Percentiles rank a stretch among this genome's conserved stretches.
Evolutionary conservation across 2,888 invertebrate species (phyloP).

Genomic region (Lithophane ornitopus): DNA sequence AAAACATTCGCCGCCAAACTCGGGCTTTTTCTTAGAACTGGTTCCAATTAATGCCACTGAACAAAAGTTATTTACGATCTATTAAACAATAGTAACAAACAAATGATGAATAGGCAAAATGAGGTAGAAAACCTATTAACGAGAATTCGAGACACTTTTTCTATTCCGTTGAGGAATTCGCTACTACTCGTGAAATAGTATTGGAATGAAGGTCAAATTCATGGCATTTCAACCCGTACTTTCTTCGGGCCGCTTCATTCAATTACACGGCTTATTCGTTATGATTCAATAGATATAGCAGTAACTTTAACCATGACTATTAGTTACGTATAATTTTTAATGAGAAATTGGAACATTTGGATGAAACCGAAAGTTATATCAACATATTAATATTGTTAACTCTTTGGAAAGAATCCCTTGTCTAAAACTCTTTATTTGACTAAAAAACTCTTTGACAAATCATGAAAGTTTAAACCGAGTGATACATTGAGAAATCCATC

Average conservation of each 20-base stretch:
- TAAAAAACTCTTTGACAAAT: neutral
- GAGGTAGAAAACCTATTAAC: conserved; percentile 23
- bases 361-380: conserved; percentile 73
- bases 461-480: neutral
- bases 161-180: conserved; percentile 40
- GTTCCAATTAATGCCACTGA: neutral
- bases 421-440: too few relatives aligned
- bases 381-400: conserved; percentile 20
- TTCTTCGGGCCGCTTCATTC: conserved; percentile 79
- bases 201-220: conserved; percentile 64
- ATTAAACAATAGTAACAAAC: conserved; percentile 24
- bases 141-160: conserved; percentile 49
- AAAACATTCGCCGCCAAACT: conserved; percentile 8
- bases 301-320: conserved; percentile 75
- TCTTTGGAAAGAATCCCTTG: conserved; percentile 6
- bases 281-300: conserved; percentile 74
- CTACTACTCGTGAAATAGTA: conserved; percentile 14
- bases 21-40: neutral
- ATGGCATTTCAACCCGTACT: conserved; percentile 72
- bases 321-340: conserved; percentile 69
- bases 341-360: conserved; percentile 70
- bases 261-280: conserved; percentile 83
- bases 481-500: neutral
- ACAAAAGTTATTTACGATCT: conserved; percentile 35
- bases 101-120: conserved; percentile 33